Evolutionary conservation across 1,140 invertebrate species (phyloP).

Genomic region (Ooceraea biroi): DNA sequence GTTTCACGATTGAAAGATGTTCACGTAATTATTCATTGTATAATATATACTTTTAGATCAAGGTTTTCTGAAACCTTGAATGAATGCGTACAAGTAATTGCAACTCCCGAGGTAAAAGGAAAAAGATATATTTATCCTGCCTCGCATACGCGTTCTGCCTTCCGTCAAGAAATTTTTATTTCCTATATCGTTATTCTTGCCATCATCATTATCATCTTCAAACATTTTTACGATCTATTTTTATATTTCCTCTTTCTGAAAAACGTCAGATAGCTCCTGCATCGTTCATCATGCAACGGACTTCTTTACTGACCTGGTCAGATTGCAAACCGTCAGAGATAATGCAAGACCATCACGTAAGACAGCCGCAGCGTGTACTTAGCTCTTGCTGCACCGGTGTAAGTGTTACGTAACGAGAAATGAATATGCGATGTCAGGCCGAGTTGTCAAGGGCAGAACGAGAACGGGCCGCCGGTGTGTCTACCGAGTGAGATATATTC

Average conservation of each 20-base stretch:
- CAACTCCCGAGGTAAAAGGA: no score
- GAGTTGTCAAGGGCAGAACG: not conserved
- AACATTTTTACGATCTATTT: not conserved
- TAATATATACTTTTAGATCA: no score
- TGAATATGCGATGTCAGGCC: constrained; percentile 16
- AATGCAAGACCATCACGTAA: not conserved
- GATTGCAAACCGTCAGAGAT: constrained; percentile 11
- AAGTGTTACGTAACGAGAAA: constrained; percentile 52
- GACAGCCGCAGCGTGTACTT: not conserved
- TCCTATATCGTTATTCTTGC: no score
- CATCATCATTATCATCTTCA: not conserved
- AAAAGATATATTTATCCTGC: no score
- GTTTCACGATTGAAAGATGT: no score
- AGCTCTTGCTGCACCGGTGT: not conserved
- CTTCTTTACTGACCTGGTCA: not conserved
- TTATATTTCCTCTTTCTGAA: not conserved
- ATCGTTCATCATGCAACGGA: not conserved
- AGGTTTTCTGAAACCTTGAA: no score
- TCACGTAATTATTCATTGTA: no score
- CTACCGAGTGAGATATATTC: constrained; percentile 46
- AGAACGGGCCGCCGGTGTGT: constrained; percentile 52
- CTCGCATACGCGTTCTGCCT: no score
- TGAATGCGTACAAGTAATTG: no score
- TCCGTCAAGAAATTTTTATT: no score
- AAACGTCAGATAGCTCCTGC: constrained; percentile 17